Conservation (phyloP, 2,888 invertebrate species). For the Lasioglossum calceatum region DNA sequence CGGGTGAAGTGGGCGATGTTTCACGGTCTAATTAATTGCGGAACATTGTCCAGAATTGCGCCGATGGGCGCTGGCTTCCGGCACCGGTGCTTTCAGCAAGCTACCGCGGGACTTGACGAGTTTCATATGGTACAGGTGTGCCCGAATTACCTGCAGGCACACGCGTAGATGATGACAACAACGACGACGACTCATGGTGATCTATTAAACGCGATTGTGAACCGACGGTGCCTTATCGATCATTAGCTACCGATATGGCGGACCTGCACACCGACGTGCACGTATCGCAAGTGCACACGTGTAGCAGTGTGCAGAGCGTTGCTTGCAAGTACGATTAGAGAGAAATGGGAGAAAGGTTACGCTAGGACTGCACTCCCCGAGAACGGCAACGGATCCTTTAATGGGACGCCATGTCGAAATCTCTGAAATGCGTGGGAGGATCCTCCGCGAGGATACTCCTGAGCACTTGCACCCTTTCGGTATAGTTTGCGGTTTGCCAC, state of each 20-base stretch:
- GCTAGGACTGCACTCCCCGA: background rate
- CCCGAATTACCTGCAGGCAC: conserved; percentile 46
- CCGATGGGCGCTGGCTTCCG: background rate
- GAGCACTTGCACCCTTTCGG: conserved; percentile 4
- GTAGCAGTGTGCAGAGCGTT: conserved; percentile 14
- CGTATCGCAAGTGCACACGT: conserved; percentile 14
- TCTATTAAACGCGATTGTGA: conserved; percentile 34
- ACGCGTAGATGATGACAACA: conserved; percentile 6
- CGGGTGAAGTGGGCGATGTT: background rate
- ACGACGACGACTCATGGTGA: conserved; percentile 37
- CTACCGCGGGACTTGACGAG: conserved; percentile 12
- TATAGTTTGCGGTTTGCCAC: background rate
- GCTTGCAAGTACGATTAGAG: conserved; percentile 20
- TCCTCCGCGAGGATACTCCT: background rate
- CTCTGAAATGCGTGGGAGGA: conserved; percentile 14
- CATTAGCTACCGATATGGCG: conserved; percentile 53
- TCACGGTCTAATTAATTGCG: background rate
- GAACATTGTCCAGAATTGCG: background rate
- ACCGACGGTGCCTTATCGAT: conserved; percentile 60
- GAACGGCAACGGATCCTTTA: conserved; percentile 18
- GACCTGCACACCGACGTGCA: conserved; percentile 23
- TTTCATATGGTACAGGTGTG: conserved; percentile 32
- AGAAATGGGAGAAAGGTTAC: conserved; percentile 11
- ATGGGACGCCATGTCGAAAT: conserved; percentile 26
- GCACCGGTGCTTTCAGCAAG: conserved; percentile 37